Evolutionary conservation across 2,888 invertebrate genomes (phyloP).

Genomic region (Gasteruption jaculator): DNA sequence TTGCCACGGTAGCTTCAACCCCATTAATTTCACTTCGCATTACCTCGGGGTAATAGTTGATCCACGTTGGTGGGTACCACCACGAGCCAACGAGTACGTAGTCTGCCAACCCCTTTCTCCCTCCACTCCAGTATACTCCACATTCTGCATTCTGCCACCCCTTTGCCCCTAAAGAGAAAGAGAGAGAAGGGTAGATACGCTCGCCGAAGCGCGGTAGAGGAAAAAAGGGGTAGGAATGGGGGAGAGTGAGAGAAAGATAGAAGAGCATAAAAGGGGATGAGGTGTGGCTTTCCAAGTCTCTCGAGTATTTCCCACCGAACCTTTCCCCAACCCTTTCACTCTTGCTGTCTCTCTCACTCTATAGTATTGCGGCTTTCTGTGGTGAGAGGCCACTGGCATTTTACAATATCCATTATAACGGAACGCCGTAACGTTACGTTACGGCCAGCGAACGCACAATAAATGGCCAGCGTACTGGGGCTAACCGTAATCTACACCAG

Average conservation of each 20-base stretch:
- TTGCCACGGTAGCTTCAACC: constrained; percentile 29
- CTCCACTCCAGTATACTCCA: no score
- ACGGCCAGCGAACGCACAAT: constrained; percentile 14
- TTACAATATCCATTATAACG: constrained; percentile 25
- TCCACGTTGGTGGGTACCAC: constrained; percentile 20
- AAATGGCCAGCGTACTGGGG: constrained; percentile 18
- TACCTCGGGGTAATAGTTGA: constrained; percentile 32
- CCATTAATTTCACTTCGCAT: constrained; percentile 40
- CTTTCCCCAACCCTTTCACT: constrained; percentile 15
- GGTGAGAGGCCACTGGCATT: constrained; percentile 21
- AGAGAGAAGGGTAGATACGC: no score
- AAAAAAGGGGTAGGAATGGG: no score
- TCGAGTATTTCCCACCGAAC: constrained; percentile 18
- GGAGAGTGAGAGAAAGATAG: constrained; percentile 11
- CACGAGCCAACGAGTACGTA: constrained; percentile 17
- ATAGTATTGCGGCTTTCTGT: not conserved
- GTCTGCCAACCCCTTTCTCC: no score
- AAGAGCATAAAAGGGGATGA: constrained; percentile 24
- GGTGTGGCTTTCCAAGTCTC: constrained; percentile 24
- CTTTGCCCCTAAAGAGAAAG: no score
- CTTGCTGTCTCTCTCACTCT: constrained; percentile 7
- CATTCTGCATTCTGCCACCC: no score
- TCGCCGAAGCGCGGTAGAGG: no score
- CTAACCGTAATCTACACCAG: not conserved
- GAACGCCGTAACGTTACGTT: no score